Base-by-base conservation (phyloP, 2,113 vertebrate genomes). In the Pseudorhombus dupliciocellatus region DNA sequence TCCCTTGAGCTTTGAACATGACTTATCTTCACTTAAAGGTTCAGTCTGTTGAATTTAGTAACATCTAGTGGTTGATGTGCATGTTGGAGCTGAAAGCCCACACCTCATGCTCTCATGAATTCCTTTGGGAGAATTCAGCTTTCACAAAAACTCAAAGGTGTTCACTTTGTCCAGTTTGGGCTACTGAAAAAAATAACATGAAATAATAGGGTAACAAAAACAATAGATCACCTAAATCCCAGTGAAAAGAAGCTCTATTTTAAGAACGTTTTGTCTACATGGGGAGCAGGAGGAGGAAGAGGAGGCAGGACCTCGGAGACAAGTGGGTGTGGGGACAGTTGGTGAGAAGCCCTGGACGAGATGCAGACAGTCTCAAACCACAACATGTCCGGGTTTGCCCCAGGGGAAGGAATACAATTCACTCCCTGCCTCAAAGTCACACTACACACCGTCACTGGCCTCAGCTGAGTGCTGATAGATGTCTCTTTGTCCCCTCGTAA, bases 391-490 rank as follows among this genome's bases (percentile, higher is more conserved):
- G 58, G 42, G 66, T 37, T 8, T 56, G 54, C 48, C 86, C 70
- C 70, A 14, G 30, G 69, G 76, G 70, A 79, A 67, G 67, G 28
- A 88, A 85, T 69, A 87, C 81, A 84, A 86, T 80, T 78, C 78
- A 76, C 75, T 83, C 56, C 59, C 50, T 0, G 9, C 54, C 69
- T 86, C 79, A 86, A 86, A 87, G 87, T 86, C 88, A 85, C 76
- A 82, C 73, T 75, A 62, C 40, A 64, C 78, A 71, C 77, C 77
- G 84, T 83, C 77, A 75, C 64, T 28, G 69, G 84, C 80, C 80
- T 71, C 66, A 84, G 77, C 80, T 84, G 74, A 80, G 77, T 40
- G 73, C 76, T 85, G 84, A 90, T 83, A 59, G 84, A 85, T 87
- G 77, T 48, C 57, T 79, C 51, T 77, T 65, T 69, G 73, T 79